A percentile compares a stretch with the other conserved stretches of the same genome.
These are phyloP conservation scores for Litoditis marina DNA, from an alignment of 2,888 invertebrate species.

Conservation along the genomic window DNA sequence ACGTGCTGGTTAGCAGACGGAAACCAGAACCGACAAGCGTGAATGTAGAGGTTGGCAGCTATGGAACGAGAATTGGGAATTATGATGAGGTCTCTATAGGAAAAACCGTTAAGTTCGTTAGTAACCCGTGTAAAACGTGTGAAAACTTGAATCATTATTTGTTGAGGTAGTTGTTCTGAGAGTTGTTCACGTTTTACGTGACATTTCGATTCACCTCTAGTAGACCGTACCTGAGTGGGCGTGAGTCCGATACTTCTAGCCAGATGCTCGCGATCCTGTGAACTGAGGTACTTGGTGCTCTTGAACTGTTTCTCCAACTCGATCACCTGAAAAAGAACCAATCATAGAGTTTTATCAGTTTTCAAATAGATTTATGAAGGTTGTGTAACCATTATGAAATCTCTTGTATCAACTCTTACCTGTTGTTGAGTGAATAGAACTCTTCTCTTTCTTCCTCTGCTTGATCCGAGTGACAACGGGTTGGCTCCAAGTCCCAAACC, in stretches of 20 bases:
- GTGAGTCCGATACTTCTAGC: conserved; percentile 78
- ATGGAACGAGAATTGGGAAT: too few species aligned
- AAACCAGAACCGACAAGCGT: too few species aligned
- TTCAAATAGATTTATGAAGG: background rate
- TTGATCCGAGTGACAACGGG: conserved; percentile 5
- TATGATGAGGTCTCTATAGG: too few species aligned
- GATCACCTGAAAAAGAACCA: conserved; percentile 23
- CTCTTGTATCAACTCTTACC: conserved; percentile 19
- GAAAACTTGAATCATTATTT: too few species aligned
- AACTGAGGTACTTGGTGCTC: conserved; percentile 82
- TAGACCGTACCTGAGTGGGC: conserved; percentile 74
- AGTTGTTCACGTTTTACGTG: background rate
- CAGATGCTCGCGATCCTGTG: conserved; percentile 82
- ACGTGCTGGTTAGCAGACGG: too few species aligned
- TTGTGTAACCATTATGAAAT: background rate
- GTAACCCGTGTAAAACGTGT: too few species aligned
- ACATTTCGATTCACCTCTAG: too few species aligned
- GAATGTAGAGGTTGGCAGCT: too few species aligned
- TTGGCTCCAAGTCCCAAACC: background rate
- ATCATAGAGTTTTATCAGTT: too few species aligned
- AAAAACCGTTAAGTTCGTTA: too few species aligned
- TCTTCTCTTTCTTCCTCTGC: conserved; percentile 73
- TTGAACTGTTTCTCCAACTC: conserved; percentile 78
- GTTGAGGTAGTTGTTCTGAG: background rate
- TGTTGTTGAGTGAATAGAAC: conserved; percentile 79